Evolutionary conservation across 2,113 vertebrate genomes (phyloP).

Genomic region (Saguinus midas): DNA sequence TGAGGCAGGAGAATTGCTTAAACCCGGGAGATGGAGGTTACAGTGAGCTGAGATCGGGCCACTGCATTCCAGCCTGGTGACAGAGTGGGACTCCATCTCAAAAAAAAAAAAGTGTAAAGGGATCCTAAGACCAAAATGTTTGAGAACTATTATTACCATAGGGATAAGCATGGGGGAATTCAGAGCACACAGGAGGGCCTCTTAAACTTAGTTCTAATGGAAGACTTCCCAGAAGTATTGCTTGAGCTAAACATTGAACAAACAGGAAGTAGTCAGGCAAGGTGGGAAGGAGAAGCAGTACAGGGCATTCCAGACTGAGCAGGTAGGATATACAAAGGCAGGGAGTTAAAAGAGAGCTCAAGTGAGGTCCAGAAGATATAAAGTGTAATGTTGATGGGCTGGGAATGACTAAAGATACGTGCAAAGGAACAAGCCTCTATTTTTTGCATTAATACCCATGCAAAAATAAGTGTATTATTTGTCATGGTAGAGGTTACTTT

Average conservation of each 20-base stretch:
- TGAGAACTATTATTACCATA: neutral
- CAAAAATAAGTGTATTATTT: neutral
- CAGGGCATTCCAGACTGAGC: neutral
- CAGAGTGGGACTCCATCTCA: too few species aligned
- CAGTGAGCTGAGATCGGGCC: too few species aligned
- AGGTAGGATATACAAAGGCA: neutral
- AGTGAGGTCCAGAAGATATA: neutral
- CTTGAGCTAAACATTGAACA: neutral
- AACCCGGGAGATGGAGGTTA: too few species aligned
- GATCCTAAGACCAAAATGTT: neutral
- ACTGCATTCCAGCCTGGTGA: too few species aligned
- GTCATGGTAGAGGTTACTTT: neutral
- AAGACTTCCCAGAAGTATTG: neutral
- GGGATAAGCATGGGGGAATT: neutral
- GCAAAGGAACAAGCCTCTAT: neutral
- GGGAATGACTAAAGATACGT: neutral
- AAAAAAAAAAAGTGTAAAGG: neutral
- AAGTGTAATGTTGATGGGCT: neutral
- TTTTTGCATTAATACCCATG: too few species aligned
- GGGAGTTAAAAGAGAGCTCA: neutral
- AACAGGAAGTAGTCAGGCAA: neutral
- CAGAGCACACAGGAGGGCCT: neutral
- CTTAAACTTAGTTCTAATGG: neutral
- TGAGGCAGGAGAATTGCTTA: too few species aligned
- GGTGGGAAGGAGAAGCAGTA: neutral